A percentile compares a stretch with the other conserved stretches of the same genome.
phyloP scores from a whole-genome alignment of 2,797 vertebrate genomes.

The Mus minutoides region DNA sequence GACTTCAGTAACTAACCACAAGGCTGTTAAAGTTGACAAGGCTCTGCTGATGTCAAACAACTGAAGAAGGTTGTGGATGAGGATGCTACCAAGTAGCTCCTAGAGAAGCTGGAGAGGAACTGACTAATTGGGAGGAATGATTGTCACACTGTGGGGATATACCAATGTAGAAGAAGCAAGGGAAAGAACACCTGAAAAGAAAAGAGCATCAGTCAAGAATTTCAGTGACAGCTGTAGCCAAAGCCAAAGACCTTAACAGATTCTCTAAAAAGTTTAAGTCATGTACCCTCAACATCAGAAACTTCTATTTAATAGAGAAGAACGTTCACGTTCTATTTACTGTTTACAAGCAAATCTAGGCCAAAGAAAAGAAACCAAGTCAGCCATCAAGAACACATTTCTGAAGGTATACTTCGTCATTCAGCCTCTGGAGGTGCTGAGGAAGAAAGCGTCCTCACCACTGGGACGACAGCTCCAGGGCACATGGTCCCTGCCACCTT shows the following conservation, averaged over 20 bases:
- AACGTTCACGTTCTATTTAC: neutral
- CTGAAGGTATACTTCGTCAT: neutral
- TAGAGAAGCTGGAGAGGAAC: neutral
- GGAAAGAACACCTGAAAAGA: neutral
- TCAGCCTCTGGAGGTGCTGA: neutral
- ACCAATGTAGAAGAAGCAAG: neutral
- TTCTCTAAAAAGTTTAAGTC: neutral
- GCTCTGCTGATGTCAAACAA: neutral
- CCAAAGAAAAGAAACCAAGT: neutral
- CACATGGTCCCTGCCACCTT: neutral
- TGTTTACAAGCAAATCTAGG: neutral
- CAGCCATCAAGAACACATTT: neutral
- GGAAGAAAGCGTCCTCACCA: neutral
- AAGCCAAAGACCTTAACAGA: neutral
- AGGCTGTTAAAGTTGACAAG: neutral
- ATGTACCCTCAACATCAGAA: neutral
- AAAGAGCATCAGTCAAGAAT: neutral
- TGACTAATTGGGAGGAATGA: neutral
- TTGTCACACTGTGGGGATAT: neutral
- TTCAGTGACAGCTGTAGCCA: neutral
- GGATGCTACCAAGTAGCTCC: neutral
- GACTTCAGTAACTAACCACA: neutral
- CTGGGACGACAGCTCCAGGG: neutral
- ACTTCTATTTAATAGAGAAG: neutral
- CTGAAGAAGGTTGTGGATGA: neutral